Evolutionary conservation across 2,113 vertebrate species (phyloP).

Genomic region (Tyrannus savana): DNA sequence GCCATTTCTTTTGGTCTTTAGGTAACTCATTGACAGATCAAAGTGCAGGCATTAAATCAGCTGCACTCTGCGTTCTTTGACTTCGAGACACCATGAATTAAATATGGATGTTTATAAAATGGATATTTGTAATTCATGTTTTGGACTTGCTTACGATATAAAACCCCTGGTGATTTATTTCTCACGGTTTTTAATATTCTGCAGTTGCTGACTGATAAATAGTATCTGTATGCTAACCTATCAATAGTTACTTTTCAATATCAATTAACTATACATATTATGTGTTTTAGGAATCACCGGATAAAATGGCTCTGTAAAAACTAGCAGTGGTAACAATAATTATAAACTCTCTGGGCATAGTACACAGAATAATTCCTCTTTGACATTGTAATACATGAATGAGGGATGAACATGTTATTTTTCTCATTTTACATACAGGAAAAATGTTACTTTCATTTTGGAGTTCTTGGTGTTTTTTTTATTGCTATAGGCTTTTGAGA

Average conservation of each 20-base stretch:
- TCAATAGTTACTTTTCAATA: neutral
- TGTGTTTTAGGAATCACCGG: neutral
- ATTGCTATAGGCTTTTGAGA: neutral
- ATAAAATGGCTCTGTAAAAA: neutral
- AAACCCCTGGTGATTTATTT: neutral
- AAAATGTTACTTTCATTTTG: neutral
- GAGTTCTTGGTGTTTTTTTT: accelerated
- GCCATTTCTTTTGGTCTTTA: neutral
- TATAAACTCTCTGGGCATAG: neutral
- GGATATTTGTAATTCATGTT: neutral
- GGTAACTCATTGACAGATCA: neutral
- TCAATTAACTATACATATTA: neutral
- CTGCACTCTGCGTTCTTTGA: neutral
- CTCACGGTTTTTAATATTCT: neutral
- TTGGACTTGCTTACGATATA: neutral
- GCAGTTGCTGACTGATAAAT: neutral
- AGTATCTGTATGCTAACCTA: neutral
- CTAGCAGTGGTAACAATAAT: neutral
- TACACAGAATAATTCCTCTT: neutral
- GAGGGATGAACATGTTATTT: neutral
- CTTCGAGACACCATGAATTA: neutral
- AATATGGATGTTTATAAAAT: neutral
- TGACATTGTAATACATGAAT: neutral
- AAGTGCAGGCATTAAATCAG: neutral
- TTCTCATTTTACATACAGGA: neutral